Conservation (phyloP, 2,888 invertebrate species). For the Plebejus argus region DNA sequence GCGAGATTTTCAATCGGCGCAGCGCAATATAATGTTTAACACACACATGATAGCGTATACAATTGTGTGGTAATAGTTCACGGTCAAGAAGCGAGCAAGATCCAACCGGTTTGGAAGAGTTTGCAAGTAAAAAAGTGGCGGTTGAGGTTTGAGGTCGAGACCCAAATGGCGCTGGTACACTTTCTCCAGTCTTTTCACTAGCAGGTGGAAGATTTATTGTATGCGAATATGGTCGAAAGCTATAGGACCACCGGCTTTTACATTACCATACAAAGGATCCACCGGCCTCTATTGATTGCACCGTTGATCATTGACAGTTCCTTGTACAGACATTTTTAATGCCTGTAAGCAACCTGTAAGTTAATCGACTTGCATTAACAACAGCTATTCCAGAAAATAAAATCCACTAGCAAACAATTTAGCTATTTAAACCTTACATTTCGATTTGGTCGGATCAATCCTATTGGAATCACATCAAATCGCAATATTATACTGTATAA, state of each 20-base stretch:
- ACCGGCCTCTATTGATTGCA: not conserved
- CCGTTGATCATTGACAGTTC: not conserved
- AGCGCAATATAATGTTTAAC: not conserved
- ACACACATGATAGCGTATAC: conserved; percentile 25
- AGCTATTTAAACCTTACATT: too few relatives aligned
- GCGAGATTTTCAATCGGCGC: not conserved
- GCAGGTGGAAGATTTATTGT: conserved; percentile 52
- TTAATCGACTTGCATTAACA: too few relatives aligned
- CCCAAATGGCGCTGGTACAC: conserved; percentile 78
- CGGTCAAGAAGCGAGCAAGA: conserved; percentile 38
- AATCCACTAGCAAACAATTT: too few relatives aligned
- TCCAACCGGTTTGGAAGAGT: conserved; percentile 53
- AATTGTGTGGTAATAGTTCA: conserved; percentile 37
- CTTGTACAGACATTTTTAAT: not conserved
- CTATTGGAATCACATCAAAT: too few relatives aligned
- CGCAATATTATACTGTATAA: too few relatives aligned
- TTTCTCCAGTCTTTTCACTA: conserved; percentile 75
- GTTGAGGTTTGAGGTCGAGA: conserved; percentile 73
- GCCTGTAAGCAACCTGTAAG: too few relatives aligned
- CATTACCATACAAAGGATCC: conserved; percentile 20
- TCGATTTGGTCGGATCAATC: too few relatives aligned
- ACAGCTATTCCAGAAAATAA: too few relatives aligned
- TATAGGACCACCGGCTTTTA: not conserved
- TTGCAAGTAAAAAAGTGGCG: conserved; percentile 62
- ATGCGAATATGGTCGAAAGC: conserved; percentile 28